A percentile compares a stretch with the other conserved stretches of the same genome.
Evolutionary conservation across 2,888 invertebrate species (phyloP).

Genomic region (Rhorus exstirpatorius): DNA sequence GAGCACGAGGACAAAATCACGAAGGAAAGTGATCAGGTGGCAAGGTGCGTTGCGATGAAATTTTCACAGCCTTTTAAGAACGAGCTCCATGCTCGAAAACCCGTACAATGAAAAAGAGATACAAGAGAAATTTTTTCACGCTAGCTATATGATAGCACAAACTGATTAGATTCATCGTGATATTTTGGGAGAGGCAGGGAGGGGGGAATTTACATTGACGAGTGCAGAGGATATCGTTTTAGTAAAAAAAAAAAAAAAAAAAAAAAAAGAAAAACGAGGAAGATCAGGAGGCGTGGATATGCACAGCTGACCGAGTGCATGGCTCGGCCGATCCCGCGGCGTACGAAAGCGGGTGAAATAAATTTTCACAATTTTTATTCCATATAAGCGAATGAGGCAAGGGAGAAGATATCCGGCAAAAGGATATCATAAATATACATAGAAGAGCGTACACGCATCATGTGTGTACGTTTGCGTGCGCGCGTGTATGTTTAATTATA

Average conservation of each 20-base stretch:
- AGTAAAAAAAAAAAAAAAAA: background rate
- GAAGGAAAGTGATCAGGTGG: background rate
- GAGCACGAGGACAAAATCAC: background rate
- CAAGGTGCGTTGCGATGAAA: too few species aligned
- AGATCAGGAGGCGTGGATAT: constrained; percentile 53
- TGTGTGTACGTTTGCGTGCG: background rate
- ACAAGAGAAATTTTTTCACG: background rate
- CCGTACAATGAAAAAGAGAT: constrained; percentile 27
- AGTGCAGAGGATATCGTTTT: background rate
- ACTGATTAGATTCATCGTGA: background rate
- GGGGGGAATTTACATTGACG: too few species aligned
- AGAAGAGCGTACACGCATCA: constrained; percentile 14
- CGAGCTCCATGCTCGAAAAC: constrained; percentile 10
- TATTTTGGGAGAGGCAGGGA: too few species aligned
- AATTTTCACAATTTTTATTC: constrained; percentile 15
- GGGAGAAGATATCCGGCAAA: background rate
- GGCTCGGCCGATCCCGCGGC: constrained; percentile 26
- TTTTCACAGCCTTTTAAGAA: background rate
- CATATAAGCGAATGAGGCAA: background rate
- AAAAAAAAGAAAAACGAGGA: too few species aligned
- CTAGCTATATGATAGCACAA: background rate
- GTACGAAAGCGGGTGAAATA: constrained; percentile 21
- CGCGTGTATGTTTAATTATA: constrained; percentile 13
- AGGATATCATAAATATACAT: constrained; percentile 2
- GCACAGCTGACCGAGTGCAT: constrained; percentile 69